Evolutionary conservation across 1,140 invertebrate species (phyloP).

Genomic region (Pogonomyrmex californicus): DNA sequence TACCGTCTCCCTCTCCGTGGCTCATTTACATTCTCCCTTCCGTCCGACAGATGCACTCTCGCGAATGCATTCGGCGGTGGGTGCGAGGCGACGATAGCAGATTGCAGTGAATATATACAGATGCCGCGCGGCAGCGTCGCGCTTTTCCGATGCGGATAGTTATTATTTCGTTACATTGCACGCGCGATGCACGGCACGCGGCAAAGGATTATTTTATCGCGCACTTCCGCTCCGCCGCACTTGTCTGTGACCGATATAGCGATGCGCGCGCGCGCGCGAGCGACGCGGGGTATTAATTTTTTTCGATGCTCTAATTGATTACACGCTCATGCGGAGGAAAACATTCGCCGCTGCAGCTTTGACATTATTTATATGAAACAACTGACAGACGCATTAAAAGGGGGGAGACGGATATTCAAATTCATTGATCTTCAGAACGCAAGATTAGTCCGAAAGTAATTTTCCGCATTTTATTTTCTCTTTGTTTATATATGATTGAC

Average conservation of each 20-base stretch:
- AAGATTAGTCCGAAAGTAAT: neutral
- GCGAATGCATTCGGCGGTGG: neutral
- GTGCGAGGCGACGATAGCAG: slow-evolving; percentile 36
- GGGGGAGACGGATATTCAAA: neutral
- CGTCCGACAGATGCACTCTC: neutral
- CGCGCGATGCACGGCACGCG: slow-evolving; percentile 36
- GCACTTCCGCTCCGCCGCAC: slow-evolving; percentile 71
- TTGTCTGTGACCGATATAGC: slow-evolving; percentile 63
- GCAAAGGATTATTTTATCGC: slow-evolving; percentile 79
- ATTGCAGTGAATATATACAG: slow-evolving; percentile 17
- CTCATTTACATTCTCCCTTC: slow-evolving; percentile 28
- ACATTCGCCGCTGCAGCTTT: neutral
- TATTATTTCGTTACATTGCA: slow-evolving; percentile 79
- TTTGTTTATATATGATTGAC: neutral
- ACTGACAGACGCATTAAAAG: neutral
- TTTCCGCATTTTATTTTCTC: neutral
- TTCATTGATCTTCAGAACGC: neutral
- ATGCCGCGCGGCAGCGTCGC: neutral
- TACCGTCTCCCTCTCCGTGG: neutral
- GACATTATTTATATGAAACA: neutral
- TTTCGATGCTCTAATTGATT: slow-evolving; percentile 58
- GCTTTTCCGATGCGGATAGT: slow-evolving; percentile 36
- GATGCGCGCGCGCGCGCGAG: slow-evolving; percentile 1
- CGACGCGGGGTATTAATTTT: slow-evolving; percentile 65
- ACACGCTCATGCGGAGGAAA: slow-evolving; percentile 7